Conservation (phyloP, 1,140 invertebrate species). For the Parapsyche elsis region DNA sequence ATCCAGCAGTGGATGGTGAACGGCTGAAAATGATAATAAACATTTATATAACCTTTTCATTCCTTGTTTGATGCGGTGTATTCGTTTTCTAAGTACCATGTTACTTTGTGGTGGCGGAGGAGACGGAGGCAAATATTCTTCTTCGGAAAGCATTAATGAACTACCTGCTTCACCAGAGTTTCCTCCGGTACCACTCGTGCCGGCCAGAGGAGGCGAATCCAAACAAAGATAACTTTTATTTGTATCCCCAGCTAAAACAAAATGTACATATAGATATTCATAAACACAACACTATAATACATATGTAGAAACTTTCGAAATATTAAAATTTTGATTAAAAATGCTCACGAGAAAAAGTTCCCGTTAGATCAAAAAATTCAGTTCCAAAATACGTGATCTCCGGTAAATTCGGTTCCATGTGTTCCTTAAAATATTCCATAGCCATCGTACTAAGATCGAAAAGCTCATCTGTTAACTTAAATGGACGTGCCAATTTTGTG, state of each 20-base stretch:
- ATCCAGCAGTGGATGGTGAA: no score
- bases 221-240: constrained; percentile 74
- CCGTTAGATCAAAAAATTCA: constrained; percentile 81
- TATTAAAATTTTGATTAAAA: constrained; percentile 48
- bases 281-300: constrained; percentile 20
- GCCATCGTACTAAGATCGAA: constrained; percentile 93
- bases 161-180: constrained; percentile 62
- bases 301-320: background rate
- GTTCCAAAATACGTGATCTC: constrained; percentile 88
- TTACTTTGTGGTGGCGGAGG: constrained; percentile 80
- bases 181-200: constrained; percentile 61
- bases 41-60: constrained; percentile 77
- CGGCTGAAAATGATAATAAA: background rate
- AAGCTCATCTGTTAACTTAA: constrained; percentile 91
- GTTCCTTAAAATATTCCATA: constrained; percentile 93
- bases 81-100: constrained; percentile 85
- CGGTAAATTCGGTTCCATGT: constrained; percentile 86
- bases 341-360: constrained; percentile 74
- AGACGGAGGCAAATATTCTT: constrained; percentile 68
- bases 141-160: constrained; percentile 64
- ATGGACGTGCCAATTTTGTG: constrained; percentile 81
- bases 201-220: constrained; percentile 70
- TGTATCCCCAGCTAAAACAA: constrained; percentile 70
- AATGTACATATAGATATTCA: no score
- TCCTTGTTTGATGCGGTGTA: constrained; percentile 86